These are phyloP conservation scores for Corythoichthys intestinalis DNA, from an alignment of 2,113 vertebrate genomes.

Conservation along the genomic window DNA sequence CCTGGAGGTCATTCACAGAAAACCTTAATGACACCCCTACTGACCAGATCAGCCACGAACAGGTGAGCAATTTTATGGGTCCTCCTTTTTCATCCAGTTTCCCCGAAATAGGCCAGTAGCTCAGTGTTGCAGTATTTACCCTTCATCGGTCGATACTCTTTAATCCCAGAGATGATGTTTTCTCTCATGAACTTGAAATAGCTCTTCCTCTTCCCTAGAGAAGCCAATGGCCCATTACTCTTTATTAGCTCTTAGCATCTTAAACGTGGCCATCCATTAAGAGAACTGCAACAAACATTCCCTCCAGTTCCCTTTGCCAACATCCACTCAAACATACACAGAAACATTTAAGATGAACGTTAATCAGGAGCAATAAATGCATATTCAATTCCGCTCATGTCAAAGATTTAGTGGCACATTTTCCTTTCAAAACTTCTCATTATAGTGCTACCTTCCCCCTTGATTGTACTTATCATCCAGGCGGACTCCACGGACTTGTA, in stretches of 20 bases:
- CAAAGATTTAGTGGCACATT: slow-evolving; percentile 26
- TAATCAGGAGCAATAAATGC: slow-evolving; percentile 54
- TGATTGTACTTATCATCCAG: slow-evolving; percentile 35
- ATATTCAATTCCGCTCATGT: slow-evolving; percentile 41
- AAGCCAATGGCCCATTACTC: slow-evolving; percentile 65
- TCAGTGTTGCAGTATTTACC: slow-evolving; percentile 58
- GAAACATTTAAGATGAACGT: slow-evolving; percentile 40
- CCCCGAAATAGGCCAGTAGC: slow-evolving; percentile 43
- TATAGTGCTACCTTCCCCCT: not conserved
- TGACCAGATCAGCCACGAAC: slow-evolving; percentile 28
- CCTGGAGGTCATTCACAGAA: slow-evolving; percentile 44
- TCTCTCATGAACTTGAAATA: slow-evolving; percentile 68
- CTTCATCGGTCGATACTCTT: slow-evolving; percentile 63
- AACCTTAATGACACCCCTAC: slow-evolving; percentile 47
- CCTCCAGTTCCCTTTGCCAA: slow-evolving; percentile 37
- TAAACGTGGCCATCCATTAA: slow-evolving; percentile 68
- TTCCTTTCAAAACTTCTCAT: slow-evolving; percentile 25
- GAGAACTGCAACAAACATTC: slow-evolving; percentile 48
- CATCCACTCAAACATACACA: slow-evolving; percentile 9
- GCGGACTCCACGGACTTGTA: slow-evolving; percentile 45
- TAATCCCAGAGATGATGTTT: slow-evolving; percentile 67
- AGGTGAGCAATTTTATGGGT: slow-evolving; percentile 18
- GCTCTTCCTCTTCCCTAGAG: slow-evolving; percentile 51
- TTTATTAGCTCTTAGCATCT: slow-evolving; percentile 70
- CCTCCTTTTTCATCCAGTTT: slow-evolving; percentile 37